These are phyloP conservation scores for Drosophila equinoxialis DNA, from an alignment of 1,140 invertebrate species.

Conservation along the genomic window DNA sequence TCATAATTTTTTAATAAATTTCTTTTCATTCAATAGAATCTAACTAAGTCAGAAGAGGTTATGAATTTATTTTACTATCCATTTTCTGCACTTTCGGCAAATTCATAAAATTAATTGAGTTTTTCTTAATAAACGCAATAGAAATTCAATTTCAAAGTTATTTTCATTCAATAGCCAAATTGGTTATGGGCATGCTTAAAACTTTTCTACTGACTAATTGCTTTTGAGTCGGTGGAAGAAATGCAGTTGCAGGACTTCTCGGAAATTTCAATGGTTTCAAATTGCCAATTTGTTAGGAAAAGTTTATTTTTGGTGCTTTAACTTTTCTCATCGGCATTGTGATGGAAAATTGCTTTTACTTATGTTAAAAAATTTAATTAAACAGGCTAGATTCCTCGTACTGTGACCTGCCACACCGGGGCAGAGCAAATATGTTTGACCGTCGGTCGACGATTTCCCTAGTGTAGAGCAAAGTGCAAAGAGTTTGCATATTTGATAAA, in stretches of 20 bases:
- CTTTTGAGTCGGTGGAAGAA: not conserved
- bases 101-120: no score
- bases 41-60: no score
- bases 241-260: not conserved
- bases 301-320: not conserved
- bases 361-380: slow-evolving; percentile 8
- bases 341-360: not conserved
- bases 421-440: not conserved
- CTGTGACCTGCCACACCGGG: not conserved
- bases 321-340: not conserved
- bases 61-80: no score
- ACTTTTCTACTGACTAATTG: slow-evolving; percentile 9
- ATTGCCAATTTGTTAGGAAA: not conserved
- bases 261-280: slow-evolving; percentile 2
- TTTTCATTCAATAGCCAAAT: not conserved
- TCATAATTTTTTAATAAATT: no score
- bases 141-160: slow-evolving; percentile 13
- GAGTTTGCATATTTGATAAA: slow-evolving; percentile 52
- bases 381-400: not conserved
- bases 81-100: no score
- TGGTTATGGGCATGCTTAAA: not conserved
- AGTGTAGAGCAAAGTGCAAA: slow-evolving; percentile 14
- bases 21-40: no score
- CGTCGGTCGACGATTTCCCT: not conserved
- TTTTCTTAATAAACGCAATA: not conserved